phyloP scores from a whole-genome alignment of 35 echinoderm and acorn worm species.

The Holothuria glaberrima region DNA sequence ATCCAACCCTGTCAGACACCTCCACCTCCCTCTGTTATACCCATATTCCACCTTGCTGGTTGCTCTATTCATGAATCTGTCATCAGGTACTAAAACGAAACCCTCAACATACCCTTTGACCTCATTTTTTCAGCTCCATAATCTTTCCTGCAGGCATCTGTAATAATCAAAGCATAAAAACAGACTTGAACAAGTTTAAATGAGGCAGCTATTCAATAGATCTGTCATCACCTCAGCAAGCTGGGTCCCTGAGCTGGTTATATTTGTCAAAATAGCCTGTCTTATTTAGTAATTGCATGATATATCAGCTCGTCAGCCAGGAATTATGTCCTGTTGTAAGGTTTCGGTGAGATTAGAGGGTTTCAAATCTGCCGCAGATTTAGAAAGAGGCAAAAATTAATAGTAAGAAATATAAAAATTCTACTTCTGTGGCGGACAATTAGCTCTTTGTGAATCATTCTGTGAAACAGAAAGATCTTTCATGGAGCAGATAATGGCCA shows the following conservation, averaged over 20 bases:
- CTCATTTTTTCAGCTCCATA: slow-evolving; percentile 1
- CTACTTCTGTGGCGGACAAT: too few relatives aligned
- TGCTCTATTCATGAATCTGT: slow-evolving; percentile 38
- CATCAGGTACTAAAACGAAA: slow-evolving; percentile 21
- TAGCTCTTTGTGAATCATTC: too few relatives aligned
- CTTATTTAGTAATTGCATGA: slow-evolving; percentile 49
- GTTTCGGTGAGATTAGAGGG: too few relatives aligned
- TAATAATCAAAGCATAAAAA: not conserved
- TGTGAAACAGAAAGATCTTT: too few relatives aligned
- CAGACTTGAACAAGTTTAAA: slow-evolving; percentile 5
- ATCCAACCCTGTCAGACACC: too few relatives aligned
- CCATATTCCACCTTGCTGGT: not conserved
- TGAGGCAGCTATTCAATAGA: not conserved
- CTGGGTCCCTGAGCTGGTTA: slow-evolving; percentile 32
- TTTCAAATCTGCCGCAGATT: too few relatives aligned
- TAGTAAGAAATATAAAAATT: too few relatives aligned
- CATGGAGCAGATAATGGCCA: too few relatives aligned
- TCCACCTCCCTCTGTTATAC: too few relatives aligned
- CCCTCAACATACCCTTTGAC: slow-evolving; percentile 34
- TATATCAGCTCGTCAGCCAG: not conserved
- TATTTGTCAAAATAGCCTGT: slow-evolving; percentile 53
- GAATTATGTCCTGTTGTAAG: too few relatives aligned
- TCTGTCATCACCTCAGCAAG: slow-evolving; percentile 43
- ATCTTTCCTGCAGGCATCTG: not conserved
- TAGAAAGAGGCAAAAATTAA: too few relatives aligned